Evolutionary conservation across 2,113 vertebrate species (phyloP).

Genomic region (Pterocles burchelli): DNA sequence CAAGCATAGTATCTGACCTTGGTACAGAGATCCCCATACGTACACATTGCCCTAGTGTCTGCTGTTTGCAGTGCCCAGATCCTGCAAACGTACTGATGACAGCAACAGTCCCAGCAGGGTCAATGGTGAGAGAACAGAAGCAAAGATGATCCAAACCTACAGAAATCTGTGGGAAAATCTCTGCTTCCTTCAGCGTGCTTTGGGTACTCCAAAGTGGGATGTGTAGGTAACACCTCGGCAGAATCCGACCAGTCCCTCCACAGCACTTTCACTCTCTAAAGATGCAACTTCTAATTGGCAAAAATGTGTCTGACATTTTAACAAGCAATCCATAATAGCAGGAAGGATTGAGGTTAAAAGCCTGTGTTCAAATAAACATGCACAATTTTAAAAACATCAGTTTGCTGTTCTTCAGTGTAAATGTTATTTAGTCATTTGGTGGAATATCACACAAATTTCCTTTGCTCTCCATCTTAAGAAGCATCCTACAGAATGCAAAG

Average conservation of each 20-base stretch:
- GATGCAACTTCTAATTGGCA: not conserved
- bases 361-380: not conserved
- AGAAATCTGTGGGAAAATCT: not conserved
- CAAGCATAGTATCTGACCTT: not conserved
- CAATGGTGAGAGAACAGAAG: not conserved
- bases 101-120: not conserved
- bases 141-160: not conserved
- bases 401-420: not conserved
- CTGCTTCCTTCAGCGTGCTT: accelerated
- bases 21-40: not conserved
- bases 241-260: not conserved
- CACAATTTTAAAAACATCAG: not conserved
- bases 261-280: not conserved
- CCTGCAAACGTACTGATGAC: not conserved
- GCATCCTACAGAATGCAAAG: not conserved
- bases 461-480: not conserved
- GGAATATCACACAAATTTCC: not conserved
- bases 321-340: not conserved
- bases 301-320: not conserved
- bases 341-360: not conserved
- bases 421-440: not conserved
- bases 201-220: not conserved
- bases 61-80: not conserved
- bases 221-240: not conserved
- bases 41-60: not conserved